These are phyloP conservation scores for Seira sanloemensis DNA, from an alignment of 2,888 invertebrate species.

Conservation along the genomic window DNA sequence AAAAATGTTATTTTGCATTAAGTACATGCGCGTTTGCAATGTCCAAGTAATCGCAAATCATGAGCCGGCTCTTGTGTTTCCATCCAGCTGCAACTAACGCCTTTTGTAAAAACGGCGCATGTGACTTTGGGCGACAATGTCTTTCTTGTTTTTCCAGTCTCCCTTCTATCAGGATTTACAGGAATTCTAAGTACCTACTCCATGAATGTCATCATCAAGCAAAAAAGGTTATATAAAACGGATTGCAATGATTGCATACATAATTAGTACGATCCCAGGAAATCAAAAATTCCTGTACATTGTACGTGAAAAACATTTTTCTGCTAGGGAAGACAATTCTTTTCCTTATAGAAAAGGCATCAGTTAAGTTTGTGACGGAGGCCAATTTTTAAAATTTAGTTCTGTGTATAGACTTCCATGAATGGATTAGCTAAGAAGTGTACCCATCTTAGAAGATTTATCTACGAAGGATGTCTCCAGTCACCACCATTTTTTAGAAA, in stretches of 20 bases:
- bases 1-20: neutral
- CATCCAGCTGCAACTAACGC: no score
- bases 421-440: neutral
- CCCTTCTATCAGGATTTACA: no score
- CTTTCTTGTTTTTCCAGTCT: no score
- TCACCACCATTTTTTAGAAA: neutral
- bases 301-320: neutral
- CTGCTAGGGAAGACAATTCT: neutral
- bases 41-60: no score
- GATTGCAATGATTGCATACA: no score
- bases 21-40: neutral
- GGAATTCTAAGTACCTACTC: no score
- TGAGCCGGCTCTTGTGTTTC: no score
- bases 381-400: neutral
- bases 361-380: neutral
- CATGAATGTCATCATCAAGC: no score
- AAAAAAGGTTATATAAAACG: no score
- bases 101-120: neutral
- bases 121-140: no score
- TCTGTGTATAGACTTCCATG: neutral
- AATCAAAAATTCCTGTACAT: neutral
- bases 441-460: neutral
- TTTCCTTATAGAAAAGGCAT: neutral
- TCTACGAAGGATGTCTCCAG: constrained; percentile 6
- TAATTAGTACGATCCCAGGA: no score